Evolutionary conservation across 2,113 vertebrate genomes (phyloP).

Genomic region (Lophius piscatorius): DNA sequence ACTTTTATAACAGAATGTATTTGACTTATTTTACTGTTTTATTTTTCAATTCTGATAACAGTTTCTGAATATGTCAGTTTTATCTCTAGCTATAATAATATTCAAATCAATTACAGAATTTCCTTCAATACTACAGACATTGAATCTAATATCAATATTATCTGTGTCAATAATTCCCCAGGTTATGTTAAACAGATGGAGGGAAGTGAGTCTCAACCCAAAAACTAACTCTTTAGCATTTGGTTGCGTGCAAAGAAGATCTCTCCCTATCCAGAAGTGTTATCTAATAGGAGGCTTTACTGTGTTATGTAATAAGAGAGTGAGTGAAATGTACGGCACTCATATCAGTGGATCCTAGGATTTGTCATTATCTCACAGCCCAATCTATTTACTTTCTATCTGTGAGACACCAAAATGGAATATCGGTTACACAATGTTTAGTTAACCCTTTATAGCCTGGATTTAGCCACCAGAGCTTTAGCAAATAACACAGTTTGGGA

Average conservation of each 20-base stretch:
- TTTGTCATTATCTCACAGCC: conserved; percentile 17
- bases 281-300: conserved; percentile 36
- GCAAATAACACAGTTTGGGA: not conserved
- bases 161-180: not conserved
- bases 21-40: too few relatives aligned
- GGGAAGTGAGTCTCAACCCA: conserved; percentile 20
- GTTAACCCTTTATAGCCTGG: not conserved
- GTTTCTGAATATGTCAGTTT: not conserved
- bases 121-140: not conserved
- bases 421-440: not conserved
- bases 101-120: not conserved
- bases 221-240: conserved; percentile 26
- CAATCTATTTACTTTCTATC: conserved; percentile 9
- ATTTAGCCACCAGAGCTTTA: not conserved
- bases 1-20: too few relatives aligned
- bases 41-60: too few relatives aligned
- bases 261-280: conserved; percentile 21
- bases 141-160: not conserved
- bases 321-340: conserved; percentile 35
- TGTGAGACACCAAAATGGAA: conserved; percentile 3
- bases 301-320: conserved; percentile 52
- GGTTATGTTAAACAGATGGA: conserved; percentile 10
- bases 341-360: conserved; percentile 19
- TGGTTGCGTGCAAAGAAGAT: conserved; percentile 20
- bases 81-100: not conserved